These are phyloP conservation scores for Aleiodes alternator DNA, from an alignment of 2,888 invertebrate species.

Conservation along the genomic window DNA sequence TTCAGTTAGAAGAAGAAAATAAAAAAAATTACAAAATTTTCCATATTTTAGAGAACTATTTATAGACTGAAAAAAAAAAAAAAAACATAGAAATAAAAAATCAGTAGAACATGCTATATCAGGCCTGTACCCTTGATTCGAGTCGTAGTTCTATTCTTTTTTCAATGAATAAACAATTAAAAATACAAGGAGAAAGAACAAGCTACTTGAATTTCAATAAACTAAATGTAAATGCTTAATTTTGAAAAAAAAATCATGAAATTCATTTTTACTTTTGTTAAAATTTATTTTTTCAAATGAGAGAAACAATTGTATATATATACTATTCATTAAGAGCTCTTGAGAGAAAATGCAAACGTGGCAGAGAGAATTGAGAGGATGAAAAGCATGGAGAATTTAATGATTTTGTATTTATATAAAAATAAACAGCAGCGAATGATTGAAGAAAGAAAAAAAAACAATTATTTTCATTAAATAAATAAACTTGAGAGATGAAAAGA, in stretches of 20 bases:
- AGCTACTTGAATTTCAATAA: too few relatives aligned
- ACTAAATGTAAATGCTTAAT: too few relatives aligned
- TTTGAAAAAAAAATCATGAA: too few relatives aligned
- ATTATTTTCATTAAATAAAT: constrained; percentile 34
- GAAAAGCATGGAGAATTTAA: constrained; percentile 11
- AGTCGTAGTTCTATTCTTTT: constrained; percentile 11
- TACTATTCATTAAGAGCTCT: background rate
- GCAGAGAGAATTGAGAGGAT: constrained; percentile 39
- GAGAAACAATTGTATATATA: background rate
- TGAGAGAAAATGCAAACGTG: constrained; percentile 30
- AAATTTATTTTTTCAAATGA: constrained; percentile 3
- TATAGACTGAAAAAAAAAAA: constrained; percentile 62
- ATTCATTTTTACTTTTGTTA: too few relatives aligned
- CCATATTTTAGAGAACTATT: constrained; percentile 70
- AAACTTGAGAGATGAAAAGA: constrained; percentile 39
- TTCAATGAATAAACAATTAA: background rate
- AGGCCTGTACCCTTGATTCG: constrained; percentile 64
- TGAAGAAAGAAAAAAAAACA: background rate
- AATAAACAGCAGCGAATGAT: constrained; percentile 36
- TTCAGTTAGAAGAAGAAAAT: constrained; percentile 51
- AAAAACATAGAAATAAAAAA: constrained; percentile 45
- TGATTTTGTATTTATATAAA: constrained; percentile 27
- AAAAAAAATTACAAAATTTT: constrained; percentile 50
- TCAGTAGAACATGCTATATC: constrained; percentile 63
- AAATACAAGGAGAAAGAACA: background rate